These are phyloP conservation scores for Crax fasciolata DNA, from an alignment of 2,797 vertebrate genomes.

Conservation along the genomic window DNA sequence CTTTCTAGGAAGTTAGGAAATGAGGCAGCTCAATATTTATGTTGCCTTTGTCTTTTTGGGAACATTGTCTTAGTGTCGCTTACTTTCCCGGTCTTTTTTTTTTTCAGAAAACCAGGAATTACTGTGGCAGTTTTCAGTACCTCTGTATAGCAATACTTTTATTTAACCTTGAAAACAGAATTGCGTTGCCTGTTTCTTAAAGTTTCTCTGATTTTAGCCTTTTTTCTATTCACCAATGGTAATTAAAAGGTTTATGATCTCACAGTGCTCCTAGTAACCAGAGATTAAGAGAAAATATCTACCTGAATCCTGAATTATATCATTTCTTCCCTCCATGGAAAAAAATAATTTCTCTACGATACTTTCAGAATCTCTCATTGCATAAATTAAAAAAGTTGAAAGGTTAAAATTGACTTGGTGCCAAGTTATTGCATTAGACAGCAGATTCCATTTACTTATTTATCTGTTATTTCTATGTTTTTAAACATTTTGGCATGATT, in stretches of 20 bases:
- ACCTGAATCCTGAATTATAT: slow-evolving; percentile 12
- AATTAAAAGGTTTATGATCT: neutral
- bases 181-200: neutral
- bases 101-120: neutral
- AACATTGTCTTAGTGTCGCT: neutral
- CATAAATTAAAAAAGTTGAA: slow-evolving; percentile 69
- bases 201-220: neutral
- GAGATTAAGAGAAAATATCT: neutral
- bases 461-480: slow-evolving; percentile 72
- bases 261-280: neutral
- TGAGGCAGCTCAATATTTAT: neutral
- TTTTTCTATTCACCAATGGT: neutral
- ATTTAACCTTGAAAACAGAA: neutral
- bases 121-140: accelerated
- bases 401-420: slow-evolving; percentile 69
- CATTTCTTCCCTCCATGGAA: neutral
- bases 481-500: slow-evolving; percentile 72
- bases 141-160: neutral
- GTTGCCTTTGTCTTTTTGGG: neutral
- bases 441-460: slow-evolving; percentile 76
- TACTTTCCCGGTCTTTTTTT: neutral
- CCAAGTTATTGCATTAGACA: slow-evolving; percentile 70
- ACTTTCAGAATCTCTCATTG: slow-evolving; percentile 26
- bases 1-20: neutral
- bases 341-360: slow-evolving; percentile 43